Evolutionary conservation across 2,888 invertebrate genomes (phyloP).

Genomic region (Limulus polyphemus): DNA sequence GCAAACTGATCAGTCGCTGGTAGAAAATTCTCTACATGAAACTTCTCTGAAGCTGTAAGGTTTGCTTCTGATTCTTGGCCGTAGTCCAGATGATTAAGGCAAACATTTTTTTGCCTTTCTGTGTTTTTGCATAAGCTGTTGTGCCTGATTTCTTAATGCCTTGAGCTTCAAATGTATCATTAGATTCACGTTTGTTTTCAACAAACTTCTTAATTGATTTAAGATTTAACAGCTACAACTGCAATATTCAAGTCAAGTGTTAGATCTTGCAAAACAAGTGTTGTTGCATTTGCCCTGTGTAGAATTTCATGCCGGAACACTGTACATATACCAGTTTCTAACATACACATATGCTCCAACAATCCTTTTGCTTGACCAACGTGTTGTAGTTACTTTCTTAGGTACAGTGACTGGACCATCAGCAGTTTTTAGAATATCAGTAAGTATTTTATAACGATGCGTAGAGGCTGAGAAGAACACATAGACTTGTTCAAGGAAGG

Average conservation of each 20-base stretch:
- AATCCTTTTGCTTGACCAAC: background rate
- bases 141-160: no score
- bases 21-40: no score
- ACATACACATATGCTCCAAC: background rate
- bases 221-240: background rate
- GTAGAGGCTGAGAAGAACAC: conserved; percentile 1
- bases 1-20: no score
- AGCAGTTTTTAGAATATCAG: background rate
- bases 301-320: background rate
- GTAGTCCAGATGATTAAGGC: no score
- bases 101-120: no score
- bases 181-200: no score
- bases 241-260: background rate
- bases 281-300: background rate
- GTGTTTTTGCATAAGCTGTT: no score
- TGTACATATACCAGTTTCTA: background rate
- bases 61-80: no score
- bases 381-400: background rate
- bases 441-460: background rate
- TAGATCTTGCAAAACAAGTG: background rate
- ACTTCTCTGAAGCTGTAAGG: no score
- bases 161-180: no score
- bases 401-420: background rate
- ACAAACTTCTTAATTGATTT: background rate
- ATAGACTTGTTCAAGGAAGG: background rate